Percentiles rank a stretch among this genome's conserved stretches.
These are phyloP conservation scores for Ectemnius continuus DNA, from an alignment of 2,888 invertebrate species.

Conservation along the genomic window DNA sequence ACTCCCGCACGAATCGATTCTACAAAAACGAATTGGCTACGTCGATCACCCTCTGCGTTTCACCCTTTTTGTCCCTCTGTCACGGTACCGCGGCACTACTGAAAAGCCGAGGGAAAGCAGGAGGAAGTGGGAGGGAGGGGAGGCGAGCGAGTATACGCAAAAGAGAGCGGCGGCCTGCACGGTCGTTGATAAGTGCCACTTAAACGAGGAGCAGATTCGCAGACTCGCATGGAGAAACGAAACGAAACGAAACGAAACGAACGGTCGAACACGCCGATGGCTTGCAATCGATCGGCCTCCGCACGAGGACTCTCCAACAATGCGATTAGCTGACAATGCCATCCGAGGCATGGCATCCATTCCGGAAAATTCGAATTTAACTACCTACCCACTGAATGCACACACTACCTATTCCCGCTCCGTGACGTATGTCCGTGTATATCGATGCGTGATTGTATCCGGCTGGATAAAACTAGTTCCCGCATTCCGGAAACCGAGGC, in stretches of 20 bases:
- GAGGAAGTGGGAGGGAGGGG: too few relatives aligned
- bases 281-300: constrained; percentile 30
- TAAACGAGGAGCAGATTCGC: background rate
- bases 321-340: constrained; percentile 38
- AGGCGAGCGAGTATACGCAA: background rate
- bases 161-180: background rate
- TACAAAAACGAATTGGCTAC: too few relatives aligned
- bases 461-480: background rate
- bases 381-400: constrained; percentile 6
- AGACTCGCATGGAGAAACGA: constrained; percentile 25
- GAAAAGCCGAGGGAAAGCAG: too few relatives aligned
- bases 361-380: constrained; percentile 24
- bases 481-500: background rate
- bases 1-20: too few relatives aligned
- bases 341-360: constrained; percentile 14
- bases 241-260: constrained; percentile 21
- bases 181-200: background rate
- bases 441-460: too few relatives aligned
- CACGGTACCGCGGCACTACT: too few relatives aligned
- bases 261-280: background rate
- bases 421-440: too few relatives aligned
- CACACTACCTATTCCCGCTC: background rate
- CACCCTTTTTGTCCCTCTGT: too few relatives aligned
- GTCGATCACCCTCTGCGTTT: too few relatives aligned
- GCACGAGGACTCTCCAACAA: constrained; percentile 33